Conservation (phyloP, 2,888 invertebrate species). For the Agrotis exclamationis region DNA sequence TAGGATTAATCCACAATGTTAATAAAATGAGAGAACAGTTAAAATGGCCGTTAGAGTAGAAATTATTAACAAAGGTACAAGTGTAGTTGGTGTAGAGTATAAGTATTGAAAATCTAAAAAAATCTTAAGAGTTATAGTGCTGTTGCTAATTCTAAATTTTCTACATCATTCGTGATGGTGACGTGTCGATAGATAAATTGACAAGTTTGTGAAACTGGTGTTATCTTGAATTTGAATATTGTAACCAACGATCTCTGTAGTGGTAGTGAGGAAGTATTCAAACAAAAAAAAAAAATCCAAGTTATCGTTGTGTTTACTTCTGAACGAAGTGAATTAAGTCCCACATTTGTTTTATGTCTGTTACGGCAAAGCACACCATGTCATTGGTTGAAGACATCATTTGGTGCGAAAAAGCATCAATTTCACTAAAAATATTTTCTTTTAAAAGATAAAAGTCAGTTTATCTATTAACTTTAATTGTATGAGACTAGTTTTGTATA, state of each 20-base stretch:
- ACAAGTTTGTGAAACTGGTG: conserved; percentile 7
- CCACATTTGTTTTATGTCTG: not conserved
- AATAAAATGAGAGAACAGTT: conserved; percentile 39
- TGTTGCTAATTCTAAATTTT: conserved; percentile 21
- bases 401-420: not conserved
- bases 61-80: conserved; percentile 7
- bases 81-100: conserved; percentile 35
- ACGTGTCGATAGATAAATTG: conserved; percentile 49
- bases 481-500: conserved; percentile 47
- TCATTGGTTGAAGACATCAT: not conserved
- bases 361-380: not conserved
- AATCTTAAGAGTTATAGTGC: conserved; percentile 36
- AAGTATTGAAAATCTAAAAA: conserved; percentile 22
- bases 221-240: not conserved
- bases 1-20: conserved; percentile 20
- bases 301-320: not conserved
- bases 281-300: not conserved
- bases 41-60: conserved; percentile 26
- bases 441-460: conserved; percentile 20
- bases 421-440: no score
- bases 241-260: not conserved
- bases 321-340: not conserved
- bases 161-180: conserved; percentile 2
- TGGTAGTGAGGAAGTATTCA: not conserved
- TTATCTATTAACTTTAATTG: conserved; percentile 40